A percentile compares a stretch with the other conserved stretches of the same genome.
These are phyloP conservation scores for Procapra przewalskii DNA, from an alignment of 2,113 vertebrate species.

Conservation along the genomic window DNA sequence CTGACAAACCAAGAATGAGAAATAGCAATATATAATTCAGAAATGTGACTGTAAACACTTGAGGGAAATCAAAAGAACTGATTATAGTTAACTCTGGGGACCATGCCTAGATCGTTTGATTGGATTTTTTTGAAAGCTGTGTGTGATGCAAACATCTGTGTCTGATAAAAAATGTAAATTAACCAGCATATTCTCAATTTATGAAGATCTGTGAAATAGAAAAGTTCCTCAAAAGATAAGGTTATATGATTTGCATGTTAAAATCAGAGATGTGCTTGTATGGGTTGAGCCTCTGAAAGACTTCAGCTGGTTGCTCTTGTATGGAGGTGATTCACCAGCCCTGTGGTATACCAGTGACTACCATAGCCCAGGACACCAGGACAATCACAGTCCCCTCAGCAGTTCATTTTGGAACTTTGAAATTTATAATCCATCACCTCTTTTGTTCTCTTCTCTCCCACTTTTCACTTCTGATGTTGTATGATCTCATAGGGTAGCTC, in stretches of 20 bases:
- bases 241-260: neutral
- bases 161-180: conserved; percentile 2
- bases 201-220: neutral
- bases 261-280: neutral
- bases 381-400: neutral
- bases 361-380: neutral
- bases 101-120: neutral
- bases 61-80: neutral
- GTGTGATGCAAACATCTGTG: neutral
- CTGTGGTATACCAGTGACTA: neutral
- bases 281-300: neutral
- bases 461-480: neutral
- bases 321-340: neutral
- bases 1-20: neutral
- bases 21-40: neutral
- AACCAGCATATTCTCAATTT: neutral
- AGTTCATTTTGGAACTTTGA: neutral
- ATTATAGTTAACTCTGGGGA: neutral
- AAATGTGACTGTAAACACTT: neutral
- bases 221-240: neutral
- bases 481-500: neutral
- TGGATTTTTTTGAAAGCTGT: neutral
- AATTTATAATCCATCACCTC: neutral
- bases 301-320: neutral
- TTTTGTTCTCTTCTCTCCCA: neutral